phyloP scores from a whole-genome alignment of 1,140 invertebrate species.

The Gonatopus flavifemur region DNA sequence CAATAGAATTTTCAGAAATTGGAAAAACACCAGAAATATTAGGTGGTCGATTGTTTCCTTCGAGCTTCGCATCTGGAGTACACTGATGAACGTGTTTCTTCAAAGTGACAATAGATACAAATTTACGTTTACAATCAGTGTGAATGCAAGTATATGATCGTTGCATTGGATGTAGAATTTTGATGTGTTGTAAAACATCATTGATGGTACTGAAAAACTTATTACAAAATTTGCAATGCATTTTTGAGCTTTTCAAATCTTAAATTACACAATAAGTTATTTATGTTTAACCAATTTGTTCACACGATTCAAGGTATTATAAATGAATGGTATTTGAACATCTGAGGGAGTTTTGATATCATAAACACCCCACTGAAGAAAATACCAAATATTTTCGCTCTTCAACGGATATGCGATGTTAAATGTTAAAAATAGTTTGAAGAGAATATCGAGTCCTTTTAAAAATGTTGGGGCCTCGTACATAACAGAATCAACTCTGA shows the following conservation, averaged over 20 bases:
- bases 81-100: background rate
- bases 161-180: background rate
- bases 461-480: conserved; percentile 4
- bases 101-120: background rate
- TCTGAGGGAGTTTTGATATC: conserved; percentile 8
- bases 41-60: background rate
- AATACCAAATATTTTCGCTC: conserved; percentile 12
- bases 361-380: conserved; percentile 9
- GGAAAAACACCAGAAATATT: no score
- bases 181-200: background rate
- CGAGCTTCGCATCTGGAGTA: background rate
- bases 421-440: conserved; percentile 12
- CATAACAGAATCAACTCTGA: conserved; percentile 4
- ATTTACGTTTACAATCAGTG: background rate
- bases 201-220: background rate
- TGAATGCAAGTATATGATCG: background rate
- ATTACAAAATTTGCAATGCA: background rate
- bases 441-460: conserved; percentile 11
- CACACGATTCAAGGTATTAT: conserved; percentile 4
- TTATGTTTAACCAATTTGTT: background rate
- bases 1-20: background rate
- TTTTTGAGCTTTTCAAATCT: background rate
- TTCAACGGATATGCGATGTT: conserved; percentile 8
- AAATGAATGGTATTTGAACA: conserved; percentile 5
- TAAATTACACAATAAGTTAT: background rate